Evolutionary conservation across 2,888 invertebrate genomes (phyloP), one percentile per base, ranked within the genome.

Genomic region (Andrena trimmerana): DNA sequence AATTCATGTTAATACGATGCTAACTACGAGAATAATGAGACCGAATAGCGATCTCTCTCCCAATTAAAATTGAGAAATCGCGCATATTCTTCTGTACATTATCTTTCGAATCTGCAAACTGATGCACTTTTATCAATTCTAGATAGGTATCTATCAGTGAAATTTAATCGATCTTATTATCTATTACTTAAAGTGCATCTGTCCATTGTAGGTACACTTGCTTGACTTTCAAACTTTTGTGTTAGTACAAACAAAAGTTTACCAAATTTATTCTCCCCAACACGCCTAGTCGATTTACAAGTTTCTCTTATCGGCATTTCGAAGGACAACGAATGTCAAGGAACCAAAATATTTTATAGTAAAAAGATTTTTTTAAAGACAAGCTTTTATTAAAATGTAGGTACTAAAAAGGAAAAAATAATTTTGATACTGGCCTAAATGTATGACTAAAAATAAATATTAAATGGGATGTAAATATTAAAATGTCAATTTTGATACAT

Each of bases 51-150:
- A 20, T 52, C 20, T 52, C 52, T 57, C 57, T 57, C 10, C 24
- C 13, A 24, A 57, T 57, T 57, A 57, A 57, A 57, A 57, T 27
- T 24, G 24, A 57, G 57, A 57, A 57, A 57, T 27, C 57, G 57
- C 24, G 27, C 10, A 10, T 27, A 24, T 24, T 57, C 27, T 42
- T 4, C 42, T 42, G 13, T 42, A 16, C 16, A 16, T 1, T 42
- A 42, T 42, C 42, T 13, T 57, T 24, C 8, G 10, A 57, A 57
- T 20, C 24, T 57, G 57, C 20, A 4, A 57, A 27, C 57, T 57
- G 57, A 24, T 27, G 24, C 10, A 8, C 10, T 24, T 24, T 8
- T 10, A 10, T 57, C 24, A 24, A 20, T 24, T 10, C 4, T 24
- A 57, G 10, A 57, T 20, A 31, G 5, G 31, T 31, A 16, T 42